Evolutionary conservation across 30 jellyfish, hydroid and myxozoan genomes (phyloP), one percentile per base, ranked within the genome.

Genomic region (Cassiopea andromeda): DNA sequence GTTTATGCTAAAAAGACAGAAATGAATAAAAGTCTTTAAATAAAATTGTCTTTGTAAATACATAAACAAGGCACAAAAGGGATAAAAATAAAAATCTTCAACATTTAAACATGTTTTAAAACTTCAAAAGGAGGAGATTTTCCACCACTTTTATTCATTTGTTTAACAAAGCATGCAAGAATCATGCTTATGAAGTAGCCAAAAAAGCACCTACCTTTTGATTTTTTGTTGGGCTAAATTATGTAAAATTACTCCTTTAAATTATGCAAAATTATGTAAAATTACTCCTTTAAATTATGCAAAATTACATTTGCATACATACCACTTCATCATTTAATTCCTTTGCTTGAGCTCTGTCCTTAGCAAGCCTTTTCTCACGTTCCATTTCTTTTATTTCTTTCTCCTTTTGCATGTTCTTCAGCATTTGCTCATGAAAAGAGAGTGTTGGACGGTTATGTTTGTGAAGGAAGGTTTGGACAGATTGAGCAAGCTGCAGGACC

Each of bases 401-500:
- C 73, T 91, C 94, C 45, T 87, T 91, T 68, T 72, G 93, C 84
- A 59, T 68, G 69, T 95, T 90, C 72, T 89, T 81, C 57, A 95
- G 67, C 99, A 95, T 95, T 75, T 95, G 99, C 48, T 95, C 99
- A 71, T 83, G 92, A 48, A 95, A 91, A 1, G 99, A 95, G 50
- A 95, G 70, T 16, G 90, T 81, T 44, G 99, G 99, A 38, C 86
- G 90, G 75, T 95, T 95, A 77, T 95, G 93, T 44, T 84, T 88
- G 91, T 95, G 98, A 17, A 95, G 95, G 74, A 86, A 95, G 2
- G 93, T 87, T 72, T 95, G 99, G 70, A 91, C 93, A 16, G 90
- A 81, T 67, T 91, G 97, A 2, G 99, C 98, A 17, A 95, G 97
- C 59, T 95, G 98, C 44, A 95, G 82, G 1, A 95, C 94, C 99